phyloP scores from a whole-genome alignment of 2,888 invertebrate species.

The Patella pellucida region DNA sequence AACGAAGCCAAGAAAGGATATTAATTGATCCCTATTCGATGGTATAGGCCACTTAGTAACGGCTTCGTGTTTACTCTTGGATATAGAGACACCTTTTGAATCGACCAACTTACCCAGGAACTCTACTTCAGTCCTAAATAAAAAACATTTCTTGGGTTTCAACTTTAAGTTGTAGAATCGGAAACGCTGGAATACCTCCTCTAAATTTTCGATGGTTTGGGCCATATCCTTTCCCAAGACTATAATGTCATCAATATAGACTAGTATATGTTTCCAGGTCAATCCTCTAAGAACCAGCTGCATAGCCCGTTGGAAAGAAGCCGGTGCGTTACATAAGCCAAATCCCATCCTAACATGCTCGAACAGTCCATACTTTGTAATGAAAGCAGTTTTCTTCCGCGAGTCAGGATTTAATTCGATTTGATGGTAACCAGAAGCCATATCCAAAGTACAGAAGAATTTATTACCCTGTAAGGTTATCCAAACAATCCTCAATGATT shows the following conservation, averaged over 20 bases:
- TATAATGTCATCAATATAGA: slow-evolving; percentile 42
- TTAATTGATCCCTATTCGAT: background rate
- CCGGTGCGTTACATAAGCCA: slow-evolving; percentile 40
- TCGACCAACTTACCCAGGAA: slow-evolving; percentile 31
- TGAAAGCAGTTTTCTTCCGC: slow-evolving; percentile 38
- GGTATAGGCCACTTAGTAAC: slow-evolving; percentile 34
- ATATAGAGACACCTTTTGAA: slow-evolving; percentile 22
- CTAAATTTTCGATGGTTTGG: slow-evolving; percentile 30
- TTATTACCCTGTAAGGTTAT: slow-evolving; percentile 28
- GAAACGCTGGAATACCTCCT: slow-evolving; percentile 31
- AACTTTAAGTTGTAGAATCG: slow-evolving; percentile 30
- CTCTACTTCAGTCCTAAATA: slow-evolving; percentile 19
- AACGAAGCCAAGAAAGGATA: slow-evolving; percentile 23
- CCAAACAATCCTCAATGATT: slow-evolving; percentile 30
- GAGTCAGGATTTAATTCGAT: slow-evolving; percentile 25
- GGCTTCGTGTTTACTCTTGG: background rate
- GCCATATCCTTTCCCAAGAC: slow-evolving; percentile 35
- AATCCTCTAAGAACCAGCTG: slow-evolving; percentile 33
- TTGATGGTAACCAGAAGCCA: slow-evolving; percentile 35
- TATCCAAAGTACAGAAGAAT: slow-evolving; percentile 32
- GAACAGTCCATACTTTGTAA: slow-evolving; percentile 37
- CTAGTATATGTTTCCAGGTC: slow-evolving; percentile 34
- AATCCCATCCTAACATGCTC: slow-evolving; percentile 38
- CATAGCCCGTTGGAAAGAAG: slow-evolving; percentile 32
- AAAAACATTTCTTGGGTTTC: slow-evolving; percentile 39